A percentile compares a stretch with the other conserved stretches of the same genome.
Conservation (phyloP, 2,888 invertebrate species). For the Merodon equestris region DNA sequence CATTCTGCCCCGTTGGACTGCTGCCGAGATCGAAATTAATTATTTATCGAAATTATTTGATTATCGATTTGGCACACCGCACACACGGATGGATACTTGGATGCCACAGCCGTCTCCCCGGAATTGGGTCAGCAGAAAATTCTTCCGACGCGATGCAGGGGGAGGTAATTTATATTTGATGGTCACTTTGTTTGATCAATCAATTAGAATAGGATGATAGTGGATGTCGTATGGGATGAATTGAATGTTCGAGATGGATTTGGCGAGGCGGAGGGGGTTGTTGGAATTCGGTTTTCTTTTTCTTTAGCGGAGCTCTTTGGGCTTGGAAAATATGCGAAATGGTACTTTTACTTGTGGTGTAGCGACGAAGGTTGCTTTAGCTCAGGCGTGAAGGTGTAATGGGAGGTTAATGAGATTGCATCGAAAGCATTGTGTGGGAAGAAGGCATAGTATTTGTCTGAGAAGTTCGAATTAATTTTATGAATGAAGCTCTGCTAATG, state of each 20-base stretch:
- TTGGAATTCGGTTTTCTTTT: slow-evolving; percentile 4
- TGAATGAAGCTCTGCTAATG: no score
- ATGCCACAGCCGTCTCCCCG: background rate
- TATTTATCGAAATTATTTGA: slow-evolving; percentile 61
- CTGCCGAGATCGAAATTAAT: slow-evolving; percentile 62
- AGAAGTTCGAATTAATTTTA: no score
- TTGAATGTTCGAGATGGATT: slow-evolving; percentile 12
- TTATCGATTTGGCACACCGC: slow-evolving; percentile 61
- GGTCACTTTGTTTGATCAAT: slow-evolving; percentile 57
- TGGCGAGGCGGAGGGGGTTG: slow-evolving; percentile 1
- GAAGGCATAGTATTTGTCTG: no score
- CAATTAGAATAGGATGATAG: slow-evolving; percentile 43
- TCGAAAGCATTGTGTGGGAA: no score
- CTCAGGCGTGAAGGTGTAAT: background rate
- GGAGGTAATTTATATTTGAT: slow-evolving; percentile 50
- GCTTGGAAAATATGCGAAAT: background rate
- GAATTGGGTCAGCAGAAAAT: slow-evolving; percentile 62
- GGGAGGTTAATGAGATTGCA: no score
- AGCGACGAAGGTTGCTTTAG: slow-evolving; percentile 13
- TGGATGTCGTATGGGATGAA: background rate
- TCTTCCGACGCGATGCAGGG: slow-evolving; percentile 29
- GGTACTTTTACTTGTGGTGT: slow-evolving; percentile 49
- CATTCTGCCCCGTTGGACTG: slow-evolving; percentile 17
- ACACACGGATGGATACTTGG: slow-evolving; percentile 2
- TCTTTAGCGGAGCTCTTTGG: slow-evolving; percentile 11